Base-by-base conservation (phyloP, 1,140 invertebrate species). In the Magallana angulata region DNA sequence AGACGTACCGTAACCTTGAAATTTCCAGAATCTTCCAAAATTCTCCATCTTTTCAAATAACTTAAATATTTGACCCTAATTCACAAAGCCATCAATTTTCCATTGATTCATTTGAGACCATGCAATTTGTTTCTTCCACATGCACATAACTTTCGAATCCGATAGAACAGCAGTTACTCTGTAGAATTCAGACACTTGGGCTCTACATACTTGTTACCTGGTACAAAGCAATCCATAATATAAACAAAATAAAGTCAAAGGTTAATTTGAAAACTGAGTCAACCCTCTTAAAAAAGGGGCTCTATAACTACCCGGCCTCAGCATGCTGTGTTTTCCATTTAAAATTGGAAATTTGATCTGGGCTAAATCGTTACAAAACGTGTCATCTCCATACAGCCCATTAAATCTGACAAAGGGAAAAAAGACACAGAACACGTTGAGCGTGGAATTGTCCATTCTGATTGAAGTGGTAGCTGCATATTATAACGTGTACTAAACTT, bases 201-300 rank as follows among this genome's bases (percentile, higher is more conserved):
- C 60, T 16, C 60, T 16, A 62, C 11, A 62, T 12, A 12, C n/a
- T 62, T 62, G n/a, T 62, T 62, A 14, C 8, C 8, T 30, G 24
- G 68, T 18, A 30, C 36, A 71, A 71, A 4, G 24, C 12, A 30
- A 71, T 71, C 18, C 68, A 11, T 30, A 71, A 71, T 71, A 18
- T 24, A 71, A 71, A 71, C 68, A 71, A 71, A 71, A 30, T 30
- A 24, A 48, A 71, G 68, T 71, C 68, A 18, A 71, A 24, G 68
- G 68, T 71, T 71, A 71, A 71, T 71, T 71, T 71, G 68, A 71
- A 71, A 71, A 71, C 18, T 8, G 18, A 71, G 68, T 71, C 68
- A 11, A 11, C 24, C 68, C 4, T 1, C n/a, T 30, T 12, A 9
- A 71, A 12, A 11, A 48, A 48, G 5, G 5, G 36, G 36, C 36